Percentiles rank a stretch among this genome's conserved stretches.
Conservation (phyloP, 2,888 invertebrate species). For the Anodontia alba region DNA sequence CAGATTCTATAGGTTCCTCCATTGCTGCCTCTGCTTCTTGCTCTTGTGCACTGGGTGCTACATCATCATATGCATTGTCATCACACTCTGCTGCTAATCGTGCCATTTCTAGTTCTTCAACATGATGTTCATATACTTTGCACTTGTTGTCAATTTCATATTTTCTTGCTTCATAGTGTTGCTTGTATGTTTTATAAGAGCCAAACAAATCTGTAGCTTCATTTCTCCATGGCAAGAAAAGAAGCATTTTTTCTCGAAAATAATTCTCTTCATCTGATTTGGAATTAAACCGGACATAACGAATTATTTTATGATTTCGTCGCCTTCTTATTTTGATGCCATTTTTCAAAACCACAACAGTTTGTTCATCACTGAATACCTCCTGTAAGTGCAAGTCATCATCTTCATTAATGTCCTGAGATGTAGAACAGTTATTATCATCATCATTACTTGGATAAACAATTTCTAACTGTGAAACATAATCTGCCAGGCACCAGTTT, state of each 20-base stretch:
- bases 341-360: not conserved
- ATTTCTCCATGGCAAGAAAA: conserved; percentile 34
- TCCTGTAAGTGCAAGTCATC: not conserved
- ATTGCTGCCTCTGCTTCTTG: conserved; percentile 31
- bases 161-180: conserved; percentile 9
- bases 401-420: conserved; percentile 14
- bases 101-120: conserved; percentile 18
- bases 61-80: conserved; percentile 22
- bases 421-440: conserved; percentile 19
- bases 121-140: conserved; percentile 33
- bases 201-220: not conserved
- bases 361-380: not conserved
- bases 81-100: conserved; percentile 4
- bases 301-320: conserved; percentile 12
- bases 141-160: conserved; percentile 14
- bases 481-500: conserved; percentile 57
- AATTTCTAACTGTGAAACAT: conserved; percentile 46
- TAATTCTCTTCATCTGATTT: conserved; percentile 28
- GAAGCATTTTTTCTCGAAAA: conserved; percentile 28
- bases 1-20: conserved; percentile 16
- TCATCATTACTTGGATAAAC: conserved; percentile 35
- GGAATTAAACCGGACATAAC: conserved; percentile 28
- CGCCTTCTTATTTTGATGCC: not conserved
- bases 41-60: conserved; percentile 34
- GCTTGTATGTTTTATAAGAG: conserved; percentile 13